Conservation (phyloP, 2,113 vertebrate species). For the Oreochromis niloticus region DNA sequence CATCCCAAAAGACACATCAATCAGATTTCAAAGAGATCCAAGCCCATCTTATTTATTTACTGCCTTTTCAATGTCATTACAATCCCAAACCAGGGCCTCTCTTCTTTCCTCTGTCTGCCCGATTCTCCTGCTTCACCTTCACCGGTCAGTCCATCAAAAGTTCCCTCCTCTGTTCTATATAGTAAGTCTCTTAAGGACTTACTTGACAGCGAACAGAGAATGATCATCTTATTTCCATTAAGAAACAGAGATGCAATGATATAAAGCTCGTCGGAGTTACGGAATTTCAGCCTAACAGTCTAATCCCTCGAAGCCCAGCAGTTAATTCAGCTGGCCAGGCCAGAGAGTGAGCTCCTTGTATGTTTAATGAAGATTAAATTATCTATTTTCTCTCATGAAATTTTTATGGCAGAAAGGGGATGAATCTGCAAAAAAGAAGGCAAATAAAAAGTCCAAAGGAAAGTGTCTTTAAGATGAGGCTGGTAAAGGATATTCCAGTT, state of each 20-base stretch:
- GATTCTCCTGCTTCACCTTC: constrained; percentile 56
- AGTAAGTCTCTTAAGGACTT: constrained; percentile 35
- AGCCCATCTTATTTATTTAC: constrained; percentile 71
- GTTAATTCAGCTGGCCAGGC: constrained; percentile 61
- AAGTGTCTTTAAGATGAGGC: neutral
- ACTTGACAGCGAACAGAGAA: constrained; percentile 51
- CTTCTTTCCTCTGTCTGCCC: constrained; percentile 9
- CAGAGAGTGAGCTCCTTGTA: constrained; percentile 54
- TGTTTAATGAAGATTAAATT: constrained; percentile 76
- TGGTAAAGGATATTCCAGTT: constrained; percentile 1
- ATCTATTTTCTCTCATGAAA: constrained; percentile 72
- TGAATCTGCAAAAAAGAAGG: constrained; percentile 43
- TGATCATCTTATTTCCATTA: constrained; percentile 46
- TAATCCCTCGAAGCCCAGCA: constrained; percentile 43
- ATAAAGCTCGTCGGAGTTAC: constrained; percentile 55
- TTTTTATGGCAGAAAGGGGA: constrained; percentile 44
- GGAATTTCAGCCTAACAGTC: constrained; percentile 40
- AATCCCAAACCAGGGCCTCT: constrained; percentile 43
- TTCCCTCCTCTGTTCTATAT: constrained; percentile 23
- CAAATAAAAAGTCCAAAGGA: constrained; percentile 41
- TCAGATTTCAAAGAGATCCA: constrained; percentile 66
- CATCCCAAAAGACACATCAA: constrained; percentile 73
- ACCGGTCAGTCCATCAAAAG: constrained; percentile 59
- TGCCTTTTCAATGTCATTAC: constrained; percentile 62
- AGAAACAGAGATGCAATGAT: constrained; percentile 52